phyloP scores from a whole-genome alignment of 2,797 vertebrate species.

The Dendrocincla fuliginosa region DNA sequence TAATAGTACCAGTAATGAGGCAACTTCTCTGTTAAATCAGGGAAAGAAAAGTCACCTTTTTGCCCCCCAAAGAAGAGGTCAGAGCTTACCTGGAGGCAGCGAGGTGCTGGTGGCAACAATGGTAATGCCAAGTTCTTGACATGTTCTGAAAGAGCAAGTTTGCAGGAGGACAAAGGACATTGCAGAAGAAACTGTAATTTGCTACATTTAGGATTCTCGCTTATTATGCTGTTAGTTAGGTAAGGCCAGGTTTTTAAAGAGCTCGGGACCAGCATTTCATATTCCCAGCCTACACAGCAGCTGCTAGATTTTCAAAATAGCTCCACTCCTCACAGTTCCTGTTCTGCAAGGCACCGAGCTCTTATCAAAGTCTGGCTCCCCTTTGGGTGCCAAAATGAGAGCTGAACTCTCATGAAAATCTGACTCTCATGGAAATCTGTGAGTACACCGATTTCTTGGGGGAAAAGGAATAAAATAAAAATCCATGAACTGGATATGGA shows the following conservation, averaged over 20 bases:
- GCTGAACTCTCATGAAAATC: constrained; percentile 17
- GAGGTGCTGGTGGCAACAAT: not conserved
- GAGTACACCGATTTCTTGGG: not conserved
- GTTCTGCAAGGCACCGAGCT: constrained; percentile 8
- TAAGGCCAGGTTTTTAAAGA: constrained; percentile 1
- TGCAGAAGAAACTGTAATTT: not conserved
- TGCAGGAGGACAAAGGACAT: not conserved
- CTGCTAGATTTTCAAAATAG: constrained; percentile 60
- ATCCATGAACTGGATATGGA: not conserved
- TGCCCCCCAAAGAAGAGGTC: not conserved
- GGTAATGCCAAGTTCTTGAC: not conserved
- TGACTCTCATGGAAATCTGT: constrained; percentile 5
- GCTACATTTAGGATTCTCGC: not conserved
- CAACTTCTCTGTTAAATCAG: not conserved
- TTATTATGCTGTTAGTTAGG: constrained; percentile 1
- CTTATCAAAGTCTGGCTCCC: constrained; percentile 2
- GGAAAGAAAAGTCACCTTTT: not conserved
- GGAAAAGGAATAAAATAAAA: not conserved
- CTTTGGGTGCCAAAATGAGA: constrained; percentile 34
- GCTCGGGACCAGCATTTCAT: constrained; percentile 23
- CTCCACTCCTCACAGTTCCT: constrained; percentile 31
- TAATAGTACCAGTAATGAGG: not conserved
- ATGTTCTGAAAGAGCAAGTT: not conserved
- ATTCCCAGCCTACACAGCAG: constrained; percentile 63
- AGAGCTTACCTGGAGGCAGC: not conserved